phyloP scores from a whole-genome alignment of 2,888 invertebrate genomes.

The Bhutanitis thaidina region DNA sequence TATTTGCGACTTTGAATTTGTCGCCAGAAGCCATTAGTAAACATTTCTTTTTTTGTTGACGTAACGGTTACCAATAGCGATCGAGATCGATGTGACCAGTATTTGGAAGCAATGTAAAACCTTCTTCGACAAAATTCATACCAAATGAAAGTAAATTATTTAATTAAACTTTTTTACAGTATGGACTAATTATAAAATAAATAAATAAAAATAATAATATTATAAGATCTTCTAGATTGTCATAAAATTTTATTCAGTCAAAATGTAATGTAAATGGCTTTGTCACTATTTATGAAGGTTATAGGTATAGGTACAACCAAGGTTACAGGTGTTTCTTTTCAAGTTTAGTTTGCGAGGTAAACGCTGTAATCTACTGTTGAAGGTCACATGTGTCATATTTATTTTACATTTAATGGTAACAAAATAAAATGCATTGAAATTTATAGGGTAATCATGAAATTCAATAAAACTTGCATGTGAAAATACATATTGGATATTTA shows the following conservation, averaged over 20 bases:
- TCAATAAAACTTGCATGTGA: slow-evolving; percentile 44
- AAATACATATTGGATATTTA: slow-evolving; percentile 68
- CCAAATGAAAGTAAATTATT: too few relatives aligned
- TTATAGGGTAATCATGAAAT: not conserved
- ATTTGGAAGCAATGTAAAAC: slow-evolving; percentile 15
- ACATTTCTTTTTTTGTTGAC: slow-evolving; percentile 71
- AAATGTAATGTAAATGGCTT: too few relatives aligned
- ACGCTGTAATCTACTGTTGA: not conserved
- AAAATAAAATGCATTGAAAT: not conserved
- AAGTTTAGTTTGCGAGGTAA: not conserved
- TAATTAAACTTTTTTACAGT: too few relatives aligned
- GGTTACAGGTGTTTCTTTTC: slow-evolving; percentile 43
- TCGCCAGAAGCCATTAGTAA: slow-evolving; percentile 68
- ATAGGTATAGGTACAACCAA: slow-evolving; percentile 23
- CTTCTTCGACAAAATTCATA: slow-evolving; percentile 1
- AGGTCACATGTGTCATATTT: slow-evolving; percentile 8
- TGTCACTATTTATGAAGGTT: slow-evolving; percentile 16
- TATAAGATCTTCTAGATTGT: too few relatives aligned
- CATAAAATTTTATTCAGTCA: too few relatives aligned
- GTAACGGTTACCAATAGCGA: slow-evolving; percentile 68
- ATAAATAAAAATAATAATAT: too few relatives aligned
- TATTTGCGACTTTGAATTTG: slow-evolving; percentile 56
- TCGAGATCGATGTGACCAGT: slow-evolving; percentile 57
- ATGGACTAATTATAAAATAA: too few relatives aligned
- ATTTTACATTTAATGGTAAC: not conserved